A percentile compares a stretch with the other conserved stretches of the same genome.
Evolutionary conservation across 2,888 invertebrate genomes (phyloP).

Genomic region (Euproctis similis): DNA sequence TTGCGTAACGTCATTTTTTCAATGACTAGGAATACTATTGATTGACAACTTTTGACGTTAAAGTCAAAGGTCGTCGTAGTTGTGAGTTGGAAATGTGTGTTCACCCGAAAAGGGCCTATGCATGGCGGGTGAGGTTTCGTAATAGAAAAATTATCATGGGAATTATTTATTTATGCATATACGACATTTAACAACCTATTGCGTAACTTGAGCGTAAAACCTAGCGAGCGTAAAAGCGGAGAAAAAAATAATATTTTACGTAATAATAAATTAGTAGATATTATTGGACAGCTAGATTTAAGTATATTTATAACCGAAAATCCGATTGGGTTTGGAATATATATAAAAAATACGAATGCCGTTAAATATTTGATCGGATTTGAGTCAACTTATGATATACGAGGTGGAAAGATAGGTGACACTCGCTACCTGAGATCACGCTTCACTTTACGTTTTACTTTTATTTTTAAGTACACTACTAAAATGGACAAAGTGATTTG

Average conservation of each 20-base stretch:
- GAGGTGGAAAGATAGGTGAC: constrained; percentile 29
- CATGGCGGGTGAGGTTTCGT: no score
- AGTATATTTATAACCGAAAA: constrained; percentile 47
- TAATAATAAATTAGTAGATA: no score
- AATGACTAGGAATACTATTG: constrained; percentile 17
- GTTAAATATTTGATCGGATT: constrained; percentile 71
- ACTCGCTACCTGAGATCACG: constrained; percentile 15
- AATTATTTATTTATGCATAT: constrained; percentile 19
- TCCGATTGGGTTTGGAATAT: constrained; percentile 38
- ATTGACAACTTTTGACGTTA: constrained; percentile 16
- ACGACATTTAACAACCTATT: constrained; percentile 27
- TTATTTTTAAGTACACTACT: no score
- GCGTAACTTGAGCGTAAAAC: constrained; percentile 23
- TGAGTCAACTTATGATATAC: constrained; percentile 60
- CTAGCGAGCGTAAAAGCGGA: constrained; percentile 24
- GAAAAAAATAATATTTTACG: constrained; percentile 37
- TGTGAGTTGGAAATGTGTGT: no score
- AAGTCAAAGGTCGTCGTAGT: constrained; percentile 8
- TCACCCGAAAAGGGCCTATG: constrained; percentile 15
- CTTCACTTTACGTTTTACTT: constrained; percentile 2
- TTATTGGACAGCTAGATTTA: constrained; percentile 43
- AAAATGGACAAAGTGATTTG: no score
- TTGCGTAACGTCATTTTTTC: constrained; percentile 18
- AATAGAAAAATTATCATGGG: constrained; percentile 16
- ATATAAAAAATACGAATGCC: constrained; percentile 53